These are phyloP conservation scores for Ennomos quercinarius DNA, from an alignment of 2,888 invertebrate species.

Conservation along the genomic window DNA sequence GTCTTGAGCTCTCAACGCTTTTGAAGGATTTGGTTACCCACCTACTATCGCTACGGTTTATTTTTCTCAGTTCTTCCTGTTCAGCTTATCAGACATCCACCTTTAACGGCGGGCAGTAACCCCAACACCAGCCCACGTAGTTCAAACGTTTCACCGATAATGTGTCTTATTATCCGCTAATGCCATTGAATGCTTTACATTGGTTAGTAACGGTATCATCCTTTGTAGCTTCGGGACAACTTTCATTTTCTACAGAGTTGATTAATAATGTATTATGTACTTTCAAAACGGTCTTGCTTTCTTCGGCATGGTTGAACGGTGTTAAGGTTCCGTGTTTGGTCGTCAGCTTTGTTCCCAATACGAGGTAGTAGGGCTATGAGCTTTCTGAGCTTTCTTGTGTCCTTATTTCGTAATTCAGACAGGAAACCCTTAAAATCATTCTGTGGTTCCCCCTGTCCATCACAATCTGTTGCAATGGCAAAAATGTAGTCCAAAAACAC, in stretches of 20 bases:
- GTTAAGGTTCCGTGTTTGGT: too few relatives aligned
- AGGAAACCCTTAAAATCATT: too few relatives aligned
- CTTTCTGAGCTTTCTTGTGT: too few relatives aligned
- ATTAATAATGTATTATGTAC: conserved; percentile 53
- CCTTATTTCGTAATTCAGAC: too few relatives aligned
- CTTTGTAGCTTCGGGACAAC: conserved; percentile 54
- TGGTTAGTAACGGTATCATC: conserved; percentile 30
- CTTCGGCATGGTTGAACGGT: conserved; percentile 6
- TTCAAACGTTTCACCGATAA: conserved; percentile 18
- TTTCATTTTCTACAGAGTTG: conserved; percentile 64
- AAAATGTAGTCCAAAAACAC: too few relatives aligned
- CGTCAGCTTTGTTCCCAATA: too few relatives aligned
- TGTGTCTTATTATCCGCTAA: conserved; percentile 19
- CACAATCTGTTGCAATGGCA: too few relatives aligned
- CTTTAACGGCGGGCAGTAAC: conserved; percentile 14
- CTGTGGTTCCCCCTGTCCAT: too few relatives aligned
- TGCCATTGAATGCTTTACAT: conserved; percentile 15
- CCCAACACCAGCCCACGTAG: conserved; percentile 18
- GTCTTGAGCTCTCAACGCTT: too few relatives aligned
- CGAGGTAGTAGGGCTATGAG: too few relatives aligned
- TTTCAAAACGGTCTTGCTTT: conserved; percentile 28
- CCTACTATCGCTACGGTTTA: neutral
- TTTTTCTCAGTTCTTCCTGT: neutral
- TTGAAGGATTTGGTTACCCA: too few relatives aligned
- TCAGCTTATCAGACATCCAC: conserved; percentile 19